These are phyloP conservation scores for Sarcophaga bullata DNA, from an alignment of 1,140 invertebrate species.

Conservation along the genomic window DNA sequence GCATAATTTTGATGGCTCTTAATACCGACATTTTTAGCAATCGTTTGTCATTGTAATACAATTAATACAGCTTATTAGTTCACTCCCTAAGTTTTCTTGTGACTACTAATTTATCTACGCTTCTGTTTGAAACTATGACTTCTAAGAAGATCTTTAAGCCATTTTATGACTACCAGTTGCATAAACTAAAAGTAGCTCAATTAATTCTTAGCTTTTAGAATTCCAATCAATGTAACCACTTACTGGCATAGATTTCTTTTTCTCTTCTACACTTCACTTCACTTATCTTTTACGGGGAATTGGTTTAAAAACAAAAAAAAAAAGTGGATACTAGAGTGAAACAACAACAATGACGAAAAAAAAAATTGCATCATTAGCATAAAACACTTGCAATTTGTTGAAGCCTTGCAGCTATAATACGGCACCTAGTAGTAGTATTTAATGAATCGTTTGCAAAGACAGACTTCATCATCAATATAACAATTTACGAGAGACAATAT, in stretches of 20 bases:
- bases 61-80: no score
- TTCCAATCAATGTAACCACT: neutral
- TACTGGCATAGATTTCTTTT: no score
- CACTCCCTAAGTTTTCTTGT: no score
- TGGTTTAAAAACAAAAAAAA: neutral
- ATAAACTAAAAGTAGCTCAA: conserved; percentile 36
- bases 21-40: no score
- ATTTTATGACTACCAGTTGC: conserved; percentile 32
- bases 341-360: neutral
- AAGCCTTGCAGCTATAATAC: conserved; percentile 26
- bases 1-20: no score
- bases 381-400: conserved; percentile 38
- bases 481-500: conserved; percentile 16
- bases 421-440: conserved; percentile 23
- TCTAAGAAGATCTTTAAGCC: neutral
- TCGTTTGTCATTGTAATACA: no score
- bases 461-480: conserved; percentile 34
- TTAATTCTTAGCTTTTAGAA: conserved; percentile 29
- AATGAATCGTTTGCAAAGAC: conserved; percentile 31
- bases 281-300: neutral
- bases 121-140: neutral
- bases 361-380: conserved; percentile 26
- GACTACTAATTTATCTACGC: neutral
- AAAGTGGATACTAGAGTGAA: neutral
- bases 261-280: neutral